Conservation (phyloP, 2,797 vertebrate genomes). For the Acropternis orthonyx region DNA sequence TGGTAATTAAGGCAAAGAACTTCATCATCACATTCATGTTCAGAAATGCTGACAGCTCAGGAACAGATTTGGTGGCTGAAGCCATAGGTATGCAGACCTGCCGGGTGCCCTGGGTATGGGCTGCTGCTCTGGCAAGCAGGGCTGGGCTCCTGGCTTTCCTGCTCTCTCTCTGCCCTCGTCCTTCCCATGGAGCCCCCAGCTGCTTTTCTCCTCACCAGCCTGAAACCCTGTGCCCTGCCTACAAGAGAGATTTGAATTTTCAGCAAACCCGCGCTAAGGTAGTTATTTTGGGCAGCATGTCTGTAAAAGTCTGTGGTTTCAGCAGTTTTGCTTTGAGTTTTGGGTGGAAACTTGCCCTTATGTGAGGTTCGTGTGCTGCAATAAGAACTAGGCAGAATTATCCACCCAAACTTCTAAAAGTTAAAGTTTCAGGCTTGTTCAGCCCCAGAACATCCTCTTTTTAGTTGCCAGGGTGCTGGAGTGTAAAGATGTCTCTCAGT, state of each 20-base stretch:
- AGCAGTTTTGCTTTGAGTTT: slow-evolving; percentile 13
- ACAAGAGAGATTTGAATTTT: neutral
- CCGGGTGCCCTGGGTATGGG: neutral
- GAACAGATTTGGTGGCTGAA: neutral
- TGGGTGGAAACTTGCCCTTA: neutral
- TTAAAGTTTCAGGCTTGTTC: neutral
- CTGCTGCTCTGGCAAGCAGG: neutral
- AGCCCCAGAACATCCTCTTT: neutral
- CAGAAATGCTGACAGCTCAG: neutral
- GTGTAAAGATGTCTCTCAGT: neutral
- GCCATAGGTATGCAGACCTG: neutral
- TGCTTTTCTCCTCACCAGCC: neutral
- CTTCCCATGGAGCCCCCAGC: neutral
- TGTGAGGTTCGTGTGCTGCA: neutral
- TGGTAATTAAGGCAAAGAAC: neutral
- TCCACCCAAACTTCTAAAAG: neutral
- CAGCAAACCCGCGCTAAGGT: neutral
- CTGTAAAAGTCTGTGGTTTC: neutral
- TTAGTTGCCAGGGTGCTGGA: neutral
- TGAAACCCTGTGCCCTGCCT: neutral
- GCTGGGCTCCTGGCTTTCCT: neutral
- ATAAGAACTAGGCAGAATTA: neutral
- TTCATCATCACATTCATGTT: neutral
- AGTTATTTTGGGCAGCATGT: neutral
- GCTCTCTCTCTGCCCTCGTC: neutral